These are phyloP conservation scores for Epinotia ramella DNA, from an alignment of 2,888 invertebrate species.

Conservation along the genomic window DNA sequence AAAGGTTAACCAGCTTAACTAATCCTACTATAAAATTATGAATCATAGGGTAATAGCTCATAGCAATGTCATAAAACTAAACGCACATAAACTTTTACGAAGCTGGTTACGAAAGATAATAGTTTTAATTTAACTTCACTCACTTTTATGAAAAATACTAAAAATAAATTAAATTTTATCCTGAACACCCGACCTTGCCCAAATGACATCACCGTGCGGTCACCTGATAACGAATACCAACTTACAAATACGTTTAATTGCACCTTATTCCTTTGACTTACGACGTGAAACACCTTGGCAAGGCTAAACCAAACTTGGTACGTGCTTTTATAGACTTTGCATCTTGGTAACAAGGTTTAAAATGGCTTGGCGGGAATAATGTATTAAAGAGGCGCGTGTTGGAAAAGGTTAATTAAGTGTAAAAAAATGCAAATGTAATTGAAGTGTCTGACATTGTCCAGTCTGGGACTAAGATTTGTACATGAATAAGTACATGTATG, in stretches of 20 bases:
- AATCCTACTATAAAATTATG: too few relatives aligned
- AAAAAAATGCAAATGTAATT: constrained; percentile 37
- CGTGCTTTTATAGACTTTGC: constrained; percentile 3
- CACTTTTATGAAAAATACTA: neutral
- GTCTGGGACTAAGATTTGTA: constrained; percentile 11
- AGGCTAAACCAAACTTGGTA: neutral
- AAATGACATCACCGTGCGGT: constrained; percentile 57
- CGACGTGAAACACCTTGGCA: neutral
- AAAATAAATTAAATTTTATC: constrained; percentile 36
- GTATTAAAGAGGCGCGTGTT: neutral
- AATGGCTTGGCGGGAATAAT: neutral
- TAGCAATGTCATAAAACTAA: neutral
- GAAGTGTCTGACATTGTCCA: constrained; percentile 19
- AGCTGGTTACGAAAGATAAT: neutral
- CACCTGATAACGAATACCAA: constrained; percentile 44
- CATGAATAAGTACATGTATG: neutral
- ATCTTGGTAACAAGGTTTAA: neutral
- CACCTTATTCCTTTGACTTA: constrained; percentile 2
- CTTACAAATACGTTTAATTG: neutral
- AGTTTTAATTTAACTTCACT: neutral
- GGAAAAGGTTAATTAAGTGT: constrained; percentile 31
- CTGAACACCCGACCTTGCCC: constrained; percentile 50
- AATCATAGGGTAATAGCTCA: too few relatives aligned
- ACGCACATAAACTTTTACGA: neutral
- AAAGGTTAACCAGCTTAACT: too few relatives aligned